phyloP scores from a whole-genome alignment of 2,888 invertebrate genomes.

The Eupithecia subfuscata region DNA sequence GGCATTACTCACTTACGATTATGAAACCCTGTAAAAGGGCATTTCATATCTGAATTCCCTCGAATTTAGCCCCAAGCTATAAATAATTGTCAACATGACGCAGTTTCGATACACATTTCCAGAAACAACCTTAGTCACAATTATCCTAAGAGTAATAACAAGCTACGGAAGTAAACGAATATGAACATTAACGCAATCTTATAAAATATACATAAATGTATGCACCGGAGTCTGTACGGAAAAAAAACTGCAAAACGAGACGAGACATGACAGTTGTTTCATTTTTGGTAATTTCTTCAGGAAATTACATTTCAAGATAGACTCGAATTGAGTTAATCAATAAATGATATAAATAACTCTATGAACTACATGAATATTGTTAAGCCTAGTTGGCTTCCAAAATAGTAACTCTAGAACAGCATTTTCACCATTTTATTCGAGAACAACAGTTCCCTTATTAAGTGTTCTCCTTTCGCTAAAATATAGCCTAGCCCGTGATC shows the following conservation, averaged over 20 bases:
- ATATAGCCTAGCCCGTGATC: too few species aligned
- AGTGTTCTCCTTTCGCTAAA: too few species aligned
- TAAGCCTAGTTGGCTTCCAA: too few species aligned
- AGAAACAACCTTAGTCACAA: constrained; percentile 44
- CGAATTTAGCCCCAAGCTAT: constrained; percentile 39
- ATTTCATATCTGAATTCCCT: constrained; percentile 42
- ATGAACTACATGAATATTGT: too few species aligned
- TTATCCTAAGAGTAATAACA: constrained; percentile 15
- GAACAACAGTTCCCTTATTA: too few species aligned
- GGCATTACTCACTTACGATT: constrained; percentile 26
- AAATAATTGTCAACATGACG: constrained; percentile 47
- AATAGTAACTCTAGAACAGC: too few species aligned
- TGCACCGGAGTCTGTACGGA: background rate
- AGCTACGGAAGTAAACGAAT: background rate
- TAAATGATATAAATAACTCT: too few species aligned
- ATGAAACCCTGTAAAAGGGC: constrained; percentile 40
- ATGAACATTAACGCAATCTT: background rate
- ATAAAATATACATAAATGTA: background rate
- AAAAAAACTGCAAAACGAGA: background rate
- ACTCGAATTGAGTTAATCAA: too few species aligned
- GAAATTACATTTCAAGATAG: too few species aligned
- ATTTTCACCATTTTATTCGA: too few species aligned
- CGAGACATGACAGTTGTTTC: background rate
- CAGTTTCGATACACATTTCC: constrained; percentile 42
- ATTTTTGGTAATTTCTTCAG: too few species aligned